Conservation (phyloP, 2,888 invertebrate genomes). For the Crepidodera aurea region DNA sequence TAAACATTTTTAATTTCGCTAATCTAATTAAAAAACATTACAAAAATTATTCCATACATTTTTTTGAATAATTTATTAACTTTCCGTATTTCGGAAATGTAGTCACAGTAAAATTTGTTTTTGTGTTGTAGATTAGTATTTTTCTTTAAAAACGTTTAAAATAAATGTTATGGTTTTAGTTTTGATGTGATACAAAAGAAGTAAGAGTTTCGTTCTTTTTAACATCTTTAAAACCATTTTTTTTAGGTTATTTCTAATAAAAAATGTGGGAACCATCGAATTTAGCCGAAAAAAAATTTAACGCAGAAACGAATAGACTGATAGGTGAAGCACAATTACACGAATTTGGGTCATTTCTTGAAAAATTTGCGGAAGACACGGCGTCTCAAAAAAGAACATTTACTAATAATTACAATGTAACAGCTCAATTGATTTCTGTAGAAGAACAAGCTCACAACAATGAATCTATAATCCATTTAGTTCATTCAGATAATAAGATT, state of each 20-base stretch:
- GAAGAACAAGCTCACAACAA: slow-evolving; percentile 63
- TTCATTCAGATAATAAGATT: slow-evolving; percentile 83
- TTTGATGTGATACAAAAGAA: no score
- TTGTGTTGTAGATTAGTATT: no score
- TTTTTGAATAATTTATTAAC: no score
- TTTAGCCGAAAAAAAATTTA: slow-evolving; percentile 56
- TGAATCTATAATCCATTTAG: slow-evolving; percentile 72
- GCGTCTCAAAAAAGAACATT: slow-evolving; percentile 54
- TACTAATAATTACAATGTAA: slow-evolving; percentile 45
- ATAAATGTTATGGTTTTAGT: no score
- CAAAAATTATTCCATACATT: no score
- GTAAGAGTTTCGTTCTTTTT: no score
- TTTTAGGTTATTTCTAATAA: not conserved
- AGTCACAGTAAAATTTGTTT: no score
- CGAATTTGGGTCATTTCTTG: slow-evolving; percentile 65
- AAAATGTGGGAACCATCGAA: slow-evolving; percentile 57
- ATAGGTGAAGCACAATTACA: slow-evolving; percentile 66
- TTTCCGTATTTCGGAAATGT: no score
- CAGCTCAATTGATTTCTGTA: slow-evolving; percentile 44
- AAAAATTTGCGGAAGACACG: slow-evolving; percentile 59
- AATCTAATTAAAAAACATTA: no score
- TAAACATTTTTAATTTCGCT: no score
- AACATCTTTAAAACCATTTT: no score
- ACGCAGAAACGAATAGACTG: slow-evolving; percentile 60
- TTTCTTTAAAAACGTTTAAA: no score